Base-by-base conservation (phyloP, 2,888 invertebrate genomes). In the Athalia circularis region DNA sequence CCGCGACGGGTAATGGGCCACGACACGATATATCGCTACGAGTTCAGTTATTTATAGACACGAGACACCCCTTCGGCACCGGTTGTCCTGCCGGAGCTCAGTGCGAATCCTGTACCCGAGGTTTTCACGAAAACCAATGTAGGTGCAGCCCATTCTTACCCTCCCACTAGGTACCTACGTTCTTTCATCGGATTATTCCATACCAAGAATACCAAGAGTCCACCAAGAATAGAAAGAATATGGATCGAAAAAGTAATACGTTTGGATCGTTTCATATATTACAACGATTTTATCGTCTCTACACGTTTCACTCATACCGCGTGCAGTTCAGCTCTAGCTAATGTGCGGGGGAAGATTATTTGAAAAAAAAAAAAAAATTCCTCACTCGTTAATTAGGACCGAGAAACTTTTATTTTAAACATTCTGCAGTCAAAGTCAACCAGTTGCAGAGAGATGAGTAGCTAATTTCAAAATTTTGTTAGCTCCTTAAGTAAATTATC, bases 1-100 rank as follows among this genome's bases (percentile, higher is more conserved):
- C 72, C 72, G 72, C 59, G 57, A 72, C 75, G 64, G 75, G 82
- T 81, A 83, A 82, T 82, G 82, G 80, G 81, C 79, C 80, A 79
- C 76, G 82, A 81, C 80, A 82, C 83, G 82, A 84, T 83, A 81
- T 83, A 84, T 80, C 80, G 81, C 79, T 79, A 64, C 82, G 81
- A 83, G 83, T 85, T 83, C 80, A 82, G 83, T 84, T 84, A 84
- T 83, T 85, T 85, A 84, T 85, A 80, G 85, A 76, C 76, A 76
- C 72, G 68, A 68, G 68, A 68, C 68, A 68, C 68, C 68, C 68
- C 68, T 68, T 68, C 68, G 68, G 68, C 68, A 68, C 68, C 68
- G 68, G 29, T 52, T 68, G 68, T 68, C 68, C 68, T 68, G 29
- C 54, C 50, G 68, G 68, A 68, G 29, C 43, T 68, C 68, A 29